Base-by-base conservation (phyloP, 2,888 invertebrate species). In the Tetropium fuscum region DNA sequence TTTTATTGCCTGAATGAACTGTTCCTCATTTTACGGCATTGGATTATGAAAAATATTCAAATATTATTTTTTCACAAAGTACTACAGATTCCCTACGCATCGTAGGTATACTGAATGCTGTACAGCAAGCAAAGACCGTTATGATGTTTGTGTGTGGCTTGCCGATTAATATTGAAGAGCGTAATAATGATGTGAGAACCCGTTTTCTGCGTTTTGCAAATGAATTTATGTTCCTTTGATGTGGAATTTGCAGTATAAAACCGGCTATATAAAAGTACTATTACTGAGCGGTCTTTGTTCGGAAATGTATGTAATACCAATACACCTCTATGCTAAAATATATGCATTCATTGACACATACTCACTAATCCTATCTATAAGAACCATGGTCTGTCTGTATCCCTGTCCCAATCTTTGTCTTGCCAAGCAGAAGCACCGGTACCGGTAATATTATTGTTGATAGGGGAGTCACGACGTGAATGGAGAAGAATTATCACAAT, bases 211-310 rank as follows among this genome's bases (percentile, higher is more conserved):
- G n/a, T n/a, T 62, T 45, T 55, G 57, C 56, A 62, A 62, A 65
- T 60, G 36, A 60, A 63, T 64, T 58, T 63, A 60, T 59, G 58
- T 62, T 57, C 55, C 55, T 66, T 63, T 63, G 57, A 64, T 62
- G 64, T 64, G 54, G 56, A 60, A 60, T 62, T 54, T 48, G 41
- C 47, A 30, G 34, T 43, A n/a, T n/a, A n/a, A n/a, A 18, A 47
- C 34, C 40, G 41, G 43, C 56, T 55, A 45, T 56, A 53, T 56
- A 56, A 59, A 61, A 58, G 51, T 60, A 59, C 44, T 38, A n/a
- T n/a, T 45, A 20, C 25, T 20, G 20, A 47, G 40, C 43, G 51
- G 51, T 36, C 45, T 57, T 62, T 58, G 51, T 62, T 55, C 4
- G 15, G 30, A 15, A 34, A 48, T 48, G 19, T 18, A n/a, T 19